A percentile compares a stretch with the other conserved stretches of the same genome.
Conservation (phyloP, 2,113 vertebrate species). For the Sardina pilchardus region DNA sequence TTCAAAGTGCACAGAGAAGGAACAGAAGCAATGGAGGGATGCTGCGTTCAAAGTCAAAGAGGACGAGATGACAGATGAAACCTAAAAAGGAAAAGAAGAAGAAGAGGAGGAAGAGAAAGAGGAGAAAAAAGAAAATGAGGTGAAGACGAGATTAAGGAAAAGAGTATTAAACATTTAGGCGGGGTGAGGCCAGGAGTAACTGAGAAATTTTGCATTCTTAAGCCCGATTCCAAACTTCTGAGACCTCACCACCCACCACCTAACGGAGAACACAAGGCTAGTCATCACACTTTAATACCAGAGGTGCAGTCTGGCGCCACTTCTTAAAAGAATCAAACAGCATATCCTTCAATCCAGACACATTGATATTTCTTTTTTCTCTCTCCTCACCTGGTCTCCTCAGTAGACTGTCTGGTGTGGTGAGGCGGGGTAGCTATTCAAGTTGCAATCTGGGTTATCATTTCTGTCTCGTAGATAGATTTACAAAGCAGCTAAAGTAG, state of each 20-base stretch:
- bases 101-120: neutral
- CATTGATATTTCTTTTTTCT: neutral
- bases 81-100: neutral
- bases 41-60: neutral
- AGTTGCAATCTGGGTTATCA: neutral
- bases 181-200: neutral
- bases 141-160: neutral
- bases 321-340: constrained; percentile 15
- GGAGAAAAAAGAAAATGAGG: neutral
- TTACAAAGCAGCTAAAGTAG: neutral
- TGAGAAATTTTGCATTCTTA: neutral
- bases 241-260: neutral
- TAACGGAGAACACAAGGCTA: neutral
- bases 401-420: neutral
- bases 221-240: neutral
- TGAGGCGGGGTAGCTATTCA: neutral
- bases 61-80: neutral
- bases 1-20: neutral
- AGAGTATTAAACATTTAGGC: constrained; percentile 1
- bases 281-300: constrained; percentile 24
- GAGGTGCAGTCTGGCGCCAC: neutral
- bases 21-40: neutral
- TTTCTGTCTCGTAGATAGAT: neutral
- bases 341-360: neutral
- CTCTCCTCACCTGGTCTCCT: neutral